phyloP scores from a whole-genome alignment of 2,113 vertebrate genomes.

The Siphamia tubifer region DNA sequence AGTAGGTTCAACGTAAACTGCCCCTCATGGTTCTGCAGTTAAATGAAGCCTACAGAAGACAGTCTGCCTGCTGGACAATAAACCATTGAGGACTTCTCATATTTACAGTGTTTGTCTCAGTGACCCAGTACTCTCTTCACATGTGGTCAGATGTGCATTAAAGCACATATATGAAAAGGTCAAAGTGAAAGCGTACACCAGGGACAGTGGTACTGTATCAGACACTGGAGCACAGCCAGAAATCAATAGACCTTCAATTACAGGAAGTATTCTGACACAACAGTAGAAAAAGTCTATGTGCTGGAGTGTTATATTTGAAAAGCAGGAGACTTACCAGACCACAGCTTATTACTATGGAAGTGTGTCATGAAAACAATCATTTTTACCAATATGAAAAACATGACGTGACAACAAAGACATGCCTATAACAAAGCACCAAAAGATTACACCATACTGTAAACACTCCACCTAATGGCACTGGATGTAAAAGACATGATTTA shows the following conservation, averaged over 20 bases:
- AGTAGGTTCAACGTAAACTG: slow-evolving; percentile 10
- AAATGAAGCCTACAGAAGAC: background rate
- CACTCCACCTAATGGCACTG: too few relatives aligned
- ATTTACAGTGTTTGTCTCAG: background rate
- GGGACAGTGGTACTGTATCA: background rate
- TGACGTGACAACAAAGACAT: too few relatives aligned
- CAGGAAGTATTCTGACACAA: slow-evolving; percentile 9
- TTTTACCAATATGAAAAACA: too few relatives aligned
- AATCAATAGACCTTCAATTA: slow-evolving; percentile 39
- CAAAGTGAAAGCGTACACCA: background rate
- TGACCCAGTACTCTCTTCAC: background rate
- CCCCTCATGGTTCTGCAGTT: background rate
- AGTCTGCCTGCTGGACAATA: background rate
- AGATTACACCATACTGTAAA: too few relatives aligned
- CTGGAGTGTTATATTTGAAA: too few relatives aligned
- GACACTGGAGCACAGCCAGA: background rate
- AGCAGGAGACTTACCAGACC: too few relatives aligned
- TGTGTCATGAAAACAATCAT: too few relatives aligned
- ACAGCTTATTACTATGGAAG: too few relatives aligned
- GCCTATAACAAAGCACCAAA: too few relatives aligned
- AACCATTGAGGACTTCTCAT: background rate
- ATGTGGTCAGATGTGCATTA: background rate
- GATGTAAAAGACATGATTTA: too few relatives aligned
- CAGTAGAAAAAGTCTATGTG: background rate
- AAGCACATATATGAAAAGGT: slow-evolving; percentile 12